phyloP scores from a whole-genome alignment of 2,797 vertebrate genomes.

The Phaenicophaeus curvirostris region DNA sequence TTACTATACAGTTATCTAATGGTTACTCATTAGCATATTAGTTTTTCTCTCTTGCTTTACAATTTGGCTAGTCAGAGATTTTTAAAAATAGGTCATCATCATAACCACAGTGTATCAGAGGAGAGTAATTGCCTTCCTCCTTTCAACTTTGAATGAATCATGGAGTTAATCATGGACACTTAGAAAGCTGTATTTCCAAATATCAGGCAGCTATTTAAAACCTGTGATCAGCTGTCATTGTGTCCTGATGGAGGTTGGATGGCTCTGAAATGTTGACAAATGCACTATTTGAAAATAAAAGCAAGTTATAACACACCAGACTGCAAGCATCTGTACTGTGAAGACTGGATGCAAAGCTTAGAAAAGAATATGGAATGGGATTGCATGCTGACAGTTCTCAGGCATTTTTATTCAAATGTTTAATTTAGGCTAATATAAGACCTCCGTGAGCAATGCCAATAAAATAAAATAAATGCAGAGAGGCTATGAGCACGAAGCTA shows the following conservation, averaged over 20 bases:
- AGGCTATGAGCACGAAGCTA: background rate
- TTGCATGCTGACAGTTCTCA: background rate
- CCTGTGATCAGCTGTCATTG: conserved; percentile 50
- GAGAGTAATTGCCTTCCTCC: background rate
- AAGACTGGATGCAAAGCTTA: conserved; percentile 45
- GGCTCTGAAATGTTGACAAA: conserved; percentile 56
- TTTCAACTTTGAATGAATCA: conserved; percentile 26
- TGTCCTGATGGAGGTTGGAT: conserved; percentile 29
- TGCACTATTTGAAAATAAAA: conserved; percentile 62
- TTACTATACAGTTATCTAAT: background rate
- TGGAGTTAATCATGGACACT: background rate
- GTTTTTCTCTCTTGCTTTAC: background rate
- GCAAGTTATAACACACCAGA: conserved; percentile 55
- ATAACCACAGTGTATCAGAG: background rate
- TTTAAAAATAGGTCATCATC: conserved; percentile 18
- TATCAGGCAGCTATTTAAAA: conserved; percentile 65
- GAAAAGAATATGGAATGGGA: background rate
- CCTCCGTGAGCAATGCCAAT: background rate
- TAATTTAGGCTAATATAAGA: conserved; percentile 29
- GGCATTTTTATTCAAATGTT: conserved; percentile 21
- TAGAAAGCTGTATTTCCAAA: conserved; percentile 45
- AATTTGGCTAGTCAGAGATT: background rate
- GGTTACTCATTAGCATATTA: background rate
- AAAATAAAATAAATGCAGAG: background rate
- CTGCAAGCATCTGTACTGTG: conserved; percentile 62